These are phyloP conservation scores for Fistularia tabacaria DNA, from an alignment of 2,797 vertebrate species.

Conservation along the genomic window DNA sequence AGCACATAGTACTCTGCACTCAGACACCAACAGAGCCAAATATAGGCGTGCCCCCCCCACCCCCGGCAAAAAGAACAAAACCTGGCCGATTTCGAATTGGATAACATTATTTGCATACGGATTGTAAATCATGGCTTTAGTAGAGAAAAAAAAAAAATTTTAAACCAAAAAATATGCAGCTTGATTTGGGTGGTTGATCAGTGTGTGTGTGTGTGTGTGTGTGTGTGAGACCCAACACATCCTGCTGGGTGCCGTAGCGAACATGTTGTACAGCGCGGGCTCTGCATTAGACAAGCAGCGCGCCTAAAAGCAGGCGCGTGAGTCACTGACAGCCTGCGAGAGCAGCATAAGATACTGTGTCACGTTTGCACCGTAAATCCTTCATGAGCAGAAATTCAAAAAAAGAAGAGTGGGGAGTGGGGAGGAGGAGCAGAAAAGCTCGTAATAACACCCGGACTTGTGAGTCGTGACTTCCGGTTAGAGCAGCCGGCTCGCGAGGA, in stretches of 20 bases:
- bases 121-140: no score
- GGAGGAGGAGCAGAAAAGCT: slow-evolving; percentile 5
- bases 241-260: slow-evolving; percentile 44
- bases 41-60: slow-evolving; percentile 31
- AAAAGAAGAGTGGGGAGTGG: not conserved
- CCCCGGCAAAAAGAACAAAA: slow-evolving; percentile 3
- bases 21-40: slow-evolving; percentile 44
- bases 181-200: no score
- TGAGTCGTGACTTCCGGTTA: slow-evolving; percentile 71
- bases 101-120: not conserved
- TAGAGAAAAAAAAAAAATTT: no score
- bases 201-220: slow-evolving; percentile 12
- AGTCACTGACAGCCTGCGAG: slow-evolving; percentile 55
- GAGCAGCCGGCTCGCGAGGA: slow-evolving; percentile 40
- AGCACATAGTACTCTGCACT: slow-evolving; percentile 43
- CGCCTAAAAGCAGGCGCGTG: slow-evolving; percentile 60
- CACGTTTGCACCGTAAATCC: slow-evolving; percentile 58
- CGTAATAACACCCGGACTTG: slow-evolving; percentile 50
- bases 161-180: no score
- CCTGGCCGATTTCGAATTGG: not conserved
- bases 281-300: slow-evolving; percentile 53
- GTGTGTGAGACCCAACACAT: slow-evolving; percentile 15
- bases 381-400: slow-evolving; percentile 41
- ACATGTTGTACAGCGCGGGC: slow-evolving; percentile 49
- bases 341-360: slow-evolving; percentile 62